phyloP scores from a whole-genome alignment of 2,113 vertebrate genomes.

The Chlorodrepanis virens region DNA sequence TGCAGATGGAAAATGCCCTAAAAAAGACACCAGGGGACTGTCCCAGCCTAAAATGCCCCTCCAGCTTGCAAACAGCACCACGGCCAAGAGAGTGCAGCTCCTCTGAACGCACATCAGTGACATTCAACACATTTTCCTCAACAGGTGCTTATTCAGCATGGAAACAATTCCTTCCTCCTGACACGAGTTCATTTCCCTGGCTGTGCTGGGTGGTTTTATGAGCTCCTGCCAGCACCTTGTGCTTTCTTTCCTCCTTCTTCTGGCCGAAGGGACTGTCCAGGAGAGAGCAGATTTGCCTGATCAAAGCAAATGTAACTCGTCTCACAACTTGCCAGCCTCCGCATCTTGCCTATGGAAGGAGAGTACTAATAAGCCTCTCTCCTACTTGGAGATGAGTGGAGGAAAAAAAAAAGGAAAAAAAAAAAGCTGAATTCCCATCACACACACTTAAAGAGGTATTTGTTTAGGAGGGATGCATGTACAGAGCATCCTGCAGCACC shows the following conservation, averaged over 20 bases:
- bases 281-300: neutral
- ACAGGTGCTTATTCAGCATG: neutral
- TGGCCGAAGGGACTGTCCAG: neutral
- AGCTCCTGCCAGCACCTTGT: neutral
- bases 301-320: neutral
- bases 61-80: neutral
- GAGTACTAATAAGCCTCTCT: neutral
- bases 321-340: conserved; percentile 24
- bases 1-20: neutral
- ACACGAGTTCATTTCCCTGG: neutral
- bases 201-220: neutral
- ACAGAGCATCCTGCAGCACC: conserved; percentile 18
- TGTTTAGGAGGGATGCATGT: conserved; percentile 33
- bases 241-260: neutral
- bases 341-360: neutral
- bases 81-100: neutral
- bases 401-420: neutral
- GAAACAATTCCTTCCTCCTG: neutral
- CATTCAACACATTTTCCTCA: neutral
- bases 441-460: conserved; percentile 36
- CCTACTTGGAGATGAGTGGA: neutral
- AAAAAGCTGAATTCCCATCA: conserved; percentile 6
- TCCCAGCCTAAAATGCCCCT: neutral
- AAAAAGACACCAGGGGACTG: neutral
- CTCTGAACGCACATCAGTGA: neutral